Conservation (phyloP, 2,888 invertebrate genomes). For the Plagodis pulveraria region DNA sequence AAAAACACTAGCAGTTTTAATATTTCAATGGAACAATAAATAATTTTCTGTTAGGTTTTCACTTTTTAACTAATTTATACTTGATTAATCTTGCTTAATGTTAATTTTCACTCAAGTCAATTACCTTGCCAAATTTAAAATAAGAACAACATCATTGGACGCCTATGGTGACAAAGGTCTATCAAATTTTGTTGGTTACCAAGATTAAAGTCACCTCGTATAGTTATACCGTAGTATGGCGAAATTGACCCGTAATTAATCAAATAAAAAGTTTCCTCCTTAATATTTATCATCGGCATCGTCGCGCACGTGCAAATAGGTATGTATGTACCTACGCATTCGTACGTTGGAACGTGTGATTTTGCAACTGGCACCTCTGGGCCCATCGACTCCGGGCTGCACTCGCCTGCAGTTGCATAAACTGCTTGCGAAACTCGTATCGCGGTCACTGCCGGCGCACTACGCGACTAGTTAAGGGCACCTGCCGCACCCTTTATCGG, state of each 20-base stretch:
- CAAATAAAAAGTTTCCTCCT: constrained; percentile 18
- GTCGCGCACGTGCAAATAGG: constrained; percentile 56
- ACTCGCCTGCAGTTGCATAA: constrained; percentile 80
- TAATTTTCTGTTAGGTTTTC: no score
- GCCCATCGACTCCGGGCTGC: constrained; percentile 75
- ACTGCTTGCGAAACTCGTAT: constrained; percentile 74
- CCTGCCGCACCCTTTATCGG: constrained; percentile 67
- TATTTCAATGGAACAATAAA: no score
- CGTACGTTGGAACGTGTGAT: constrained; percentile 49
- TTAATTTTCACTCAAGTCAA: no score
- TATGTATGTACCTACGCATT: constrained; percentile 47
- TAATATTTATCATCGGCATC: constrained; percentile 24
- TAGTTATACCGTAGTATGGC: neutral
- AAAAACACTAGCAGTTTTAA: no score
- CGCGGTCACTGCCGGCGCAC: constrained; percentile 81
- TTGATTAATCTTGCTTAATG: no score
- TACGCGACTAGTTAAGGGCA: constrained; percentile 63
- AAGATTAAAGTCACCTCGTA: no score
- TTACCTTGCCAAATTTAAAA: no score
- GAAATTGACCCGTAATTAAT: constrained; percentile 17
- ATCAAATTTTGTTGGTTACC: no score
- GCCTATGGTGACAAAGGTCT: no score
- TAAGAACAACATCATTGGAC: no score
- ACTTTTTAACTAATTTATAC: no score
- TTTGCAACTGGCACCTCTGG: constrained; percentile 65